Evolutionary conservation across 37 sponge, comb jelly and placozoan species (phyloP), one percentile per base, ranked within the genome.

Genomic region (Hexactinellida sp.): DNA sequence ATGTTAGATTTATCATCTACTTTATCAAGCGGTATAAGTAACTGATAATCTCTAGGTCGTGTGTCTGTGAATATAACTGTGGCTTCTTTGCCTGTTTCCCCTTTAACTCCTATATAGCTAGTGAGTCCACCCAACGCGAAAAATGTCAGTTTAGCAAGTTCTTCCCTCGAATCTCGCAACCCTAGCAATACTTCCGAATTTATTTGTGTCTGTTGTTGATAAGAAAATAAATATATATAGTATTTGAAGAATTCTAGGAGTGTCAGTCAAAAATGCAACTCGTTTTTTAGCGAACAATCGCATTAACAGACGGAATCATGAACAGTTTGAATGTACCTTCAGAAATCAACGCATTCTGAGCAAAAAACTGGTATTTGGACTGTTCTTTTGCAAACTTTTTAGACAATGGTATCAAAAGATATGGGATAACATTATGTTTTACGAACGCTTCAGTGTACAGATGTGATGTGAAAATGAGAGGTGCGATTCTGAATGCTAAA

Each of bases 71-170:
- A 63, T 21, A 63, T 63, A 28, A 28, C 32, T 7, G 1, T 23
- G 19, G 13, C 76, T 7, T 63, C 76, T 10, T n/a, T 10, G 76
- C 76, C 76, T 32, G 76, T 63, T 3, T 21, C 76, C 1, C 76
- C 76, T 28, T 1, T 23, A 3, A 63, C 76, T 63, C 76, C 76
- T 23, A 63, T 10, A n/a, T 63, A 63, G 34, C 76, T 63, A 23
- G 76, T 63, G 32, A 63, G 34, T 23, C 13, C 76, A 21, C 76
- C 76, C 34, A 63, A n/a, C 5, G 76, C 76, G 76, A 63, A 63
- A n/a, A 63, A 63, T 63, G 76, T 63, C 5, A 63, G 76, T 63
- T n/a, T 63, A 63, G 76, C 76, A 3, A 63, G 3, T n/a, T 63
- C 76, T 28, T 63, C 76, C 34, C 30, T 10, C 25, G 76, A 63